phyloP scores from a whole-genome alignment of 2,888 invertebrate genomes.

The Amaurobius ferox region DNA sequence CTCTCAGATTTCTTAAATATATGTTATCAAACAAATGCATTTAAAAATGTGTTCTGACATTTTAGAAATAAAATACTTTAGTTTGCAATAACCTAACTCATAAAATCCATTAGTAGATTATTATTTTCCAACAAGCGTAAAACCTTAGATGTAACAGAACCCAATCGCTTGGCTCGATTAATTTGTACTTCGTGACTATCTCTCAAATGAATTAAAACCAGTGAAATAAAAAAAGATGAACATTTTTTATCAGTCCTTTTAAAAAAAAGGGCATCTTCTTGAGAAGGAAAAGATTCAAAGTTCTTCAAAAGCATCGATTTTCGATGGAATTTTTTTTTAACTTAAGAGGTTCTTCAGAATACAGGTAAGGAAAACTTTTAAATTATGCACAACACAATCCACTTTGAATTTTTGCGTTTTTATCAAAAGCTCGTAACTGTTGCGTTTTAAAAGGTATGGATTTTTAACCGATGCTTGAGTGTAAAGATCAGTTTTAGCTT shows the following conservation, averaged over 20 bases:
- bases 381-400: conserved; percentile 7
- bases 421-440: neutral
- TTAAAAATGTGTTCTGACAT: too few species aligned
- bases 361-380: conserved; percentile 5
- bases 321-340: neutral
- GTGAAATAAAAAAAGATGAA: neutral
- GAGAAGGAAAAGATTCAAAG: neutral
- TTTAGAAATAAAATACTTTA: too few species aligned
- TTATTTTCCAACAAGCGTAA: neutral
- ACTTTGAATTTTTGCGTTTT: neutral
- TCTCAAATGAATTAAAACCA: neutral
- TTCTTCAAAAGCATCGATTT: conserved; percentile 3
- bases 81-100: too few species aligned
- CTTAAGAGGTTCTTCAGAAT: neutral
- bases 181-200: neutral
- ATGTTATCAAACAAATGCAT: too few species aligned
- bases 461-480: too few species aligned
- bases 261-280: neutral
- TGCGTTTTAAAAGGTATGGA: neutral
- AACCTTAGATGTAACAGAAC: neutral
- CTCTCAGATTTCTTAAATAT: too few species aligned
- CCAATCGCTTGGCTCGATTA: neutral
- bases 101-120: neutral
- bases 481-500: too few species aligned
- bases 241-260: neutral